These are phyloP conservation scores for Latrodectus geometricus DNA, from an alignment of 1,140 invertebrate species.

Conservation along the genomic window DNA sequence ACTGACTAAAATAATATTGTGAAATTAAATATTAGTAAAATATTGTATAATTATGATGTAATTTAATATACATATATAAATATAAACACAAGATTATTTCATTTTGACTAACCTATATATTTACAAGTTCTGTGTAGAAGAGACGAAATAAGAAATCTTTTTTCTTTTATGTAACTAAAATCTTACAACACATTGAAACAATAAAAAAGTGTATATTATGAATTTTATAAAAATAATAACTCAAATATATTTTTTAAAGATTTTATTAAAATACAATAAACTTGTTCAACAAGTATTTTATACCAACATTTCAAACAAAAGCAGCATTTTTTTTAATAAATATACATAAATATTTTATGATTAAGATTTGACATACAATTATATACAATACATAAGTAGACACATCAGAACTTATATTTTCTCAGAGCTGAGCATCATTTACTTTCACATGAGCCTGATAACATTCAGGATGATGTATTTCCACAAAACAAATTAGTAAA, in stretches of 20 bases:
- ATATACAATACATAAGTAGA: conserved; percentile 56
- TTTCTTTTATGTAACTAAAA: no score
- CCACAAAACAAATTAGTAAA: background rate
- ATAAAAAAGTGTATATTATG: no score
- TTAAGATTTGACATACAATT: conserved; percentile 51
- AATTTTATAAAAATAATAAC: background rate
- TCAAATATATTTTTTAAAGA: background rate
- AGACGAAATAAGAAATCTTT: no score
- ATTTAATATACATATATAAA: no score
- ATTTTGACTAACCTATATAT: no score
- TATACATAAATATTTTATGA: conserved; percentile 60
- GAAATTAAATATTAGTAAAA: no score
- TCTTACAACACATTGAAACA: no score
- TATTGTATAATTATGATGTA: no score
- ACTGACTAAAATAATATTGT: no score
- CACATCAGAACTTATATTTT: conserved; percentile 12
- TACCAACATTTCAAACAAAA: conserved; percentile 57
- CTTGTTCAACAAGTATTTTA: conserved; percentile 62
- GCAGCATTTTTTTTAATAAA: conserved; percentile 56
- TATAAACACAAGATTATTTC: no score
- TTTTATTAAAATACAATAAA: conserved; percentile 61
- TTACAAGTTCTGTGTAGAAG: no score
- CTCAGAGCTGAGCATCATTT: background rate
- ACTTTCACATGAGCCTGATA: background rate
- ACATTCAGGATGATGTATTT: background rate